Evolutionary conservation across 1,140 invertebrate species (phyloP).

Genomic region (Harlomillsia oculata): DNA sequence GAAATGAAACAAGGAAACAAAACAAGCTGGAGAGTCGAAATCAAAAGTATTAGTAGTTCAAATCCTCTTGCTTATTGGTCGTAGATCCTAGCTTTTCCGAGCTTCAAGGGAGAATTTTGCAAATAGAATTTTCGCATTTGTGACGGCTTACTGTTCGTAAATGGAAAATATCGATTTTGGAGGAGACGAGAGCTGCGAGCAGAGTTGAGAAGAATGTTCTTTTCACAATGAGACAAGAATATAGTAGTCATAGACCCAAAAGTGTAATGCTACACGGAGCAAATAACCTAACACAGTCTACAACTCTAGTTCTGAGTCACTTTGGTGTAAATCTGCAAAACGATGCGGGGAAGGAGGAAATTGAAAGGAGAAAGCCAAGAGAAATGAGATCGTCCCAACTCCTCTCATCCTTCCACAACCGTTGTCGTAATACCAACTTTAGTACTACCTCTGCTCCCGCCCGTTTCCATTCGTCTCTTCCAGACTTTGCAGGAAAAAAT

Average conservation of each 20-base stretch:
- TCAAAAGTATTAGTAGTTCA: too few relatives aligned
- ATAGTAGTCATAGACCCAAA: neutral
- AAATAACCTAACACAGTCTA: conserved; percentile 5
- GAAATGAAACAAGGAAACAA: too few relatives aligned
- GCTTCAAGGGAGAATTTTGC: conserved; percentile 15
- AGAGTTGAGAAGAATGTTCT: conserved; percentile 13
- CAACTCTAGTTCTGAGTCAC: conserved; percentile 6
- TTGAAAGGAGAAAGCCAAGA: conserved; percentile 34
- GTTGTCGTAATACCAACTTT: conserved; percentile 4
- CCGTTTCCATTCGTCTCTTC: neutral
- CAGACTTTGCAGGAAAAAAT: too few relatives aligned
- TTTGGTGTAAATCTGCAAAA: conserved; percentile 34
- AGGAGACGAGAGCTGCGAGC: conserved; percentile 8
- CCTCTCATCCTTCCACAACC: conserved; percentile 7
- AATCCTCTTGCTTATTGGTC: too few relatives aligned
- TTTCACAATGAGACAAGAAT: neutral
- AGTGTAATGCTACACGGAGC: neutral
- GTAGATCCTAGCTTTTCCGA: too few relatives aligned
- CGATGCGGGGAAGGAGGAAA: conserved; percentile 33
- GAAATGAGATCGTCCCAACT: conserved; percentile 26
- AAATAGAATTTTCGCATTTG: conserved; percentile 29
- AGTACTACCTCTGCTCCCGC: conserved; percentile 2
- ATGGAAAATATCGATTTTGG: conserved; percentile 26
- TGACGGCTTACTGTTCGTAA: conserved; percentile 17
- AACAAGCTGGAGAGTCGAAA: too few relatives aligned